These are phyloP conservation scores for Lissocephala sabroskyi DNA, from an alignment of 2,888 invertebrate species.

Conservation along the genomic window DNA sequence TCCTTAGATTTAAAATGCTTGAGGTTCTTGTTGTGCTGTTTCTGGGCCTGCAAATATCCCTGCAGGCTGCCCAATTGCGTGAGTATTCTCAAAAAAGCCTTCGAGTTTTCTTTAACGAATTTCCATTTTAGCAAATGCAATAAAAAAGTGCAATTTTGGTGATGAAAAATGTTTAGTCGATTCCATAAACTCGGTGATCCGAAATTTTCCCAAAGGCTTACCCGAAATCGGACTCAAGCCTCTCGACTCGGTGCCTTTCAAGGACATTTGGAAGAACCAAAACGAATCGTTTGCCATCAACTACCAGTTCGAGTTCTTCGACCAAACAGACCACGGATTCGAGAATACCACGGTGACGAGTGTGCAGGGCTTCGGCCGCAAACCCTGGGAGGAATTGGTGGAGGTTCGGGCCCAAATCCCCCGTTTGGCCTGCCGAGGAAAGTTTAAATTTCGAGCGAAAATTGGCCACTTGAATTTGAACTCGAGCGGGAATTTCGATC, in stretches of 20 bases:
- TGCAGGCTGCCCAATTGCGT: too few species aligned
- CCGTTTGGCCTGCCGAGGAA: constrained; percentile 36
- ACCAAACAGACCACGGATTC: constrained; percentile 47
- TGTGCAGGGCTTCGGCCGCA: constrained; percentile 36
- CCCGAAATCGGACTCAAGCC: constrained; percentile 52
- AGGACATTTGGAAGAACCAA: constrained; percentile 29
- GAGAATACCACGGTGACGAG: constrained; percentile 47
- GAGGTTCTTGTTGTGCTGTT: constrained; percentile 9
- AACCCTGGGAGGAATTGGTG: constrained; percentile 34
- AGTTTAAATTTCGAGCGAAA: constrained; percentile 32
- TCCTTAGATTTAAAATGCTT: too few species aligned
- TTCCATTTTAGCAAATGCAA: constrained; percentile 30
- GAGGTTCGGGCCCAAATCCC: constrained; percentile 37
- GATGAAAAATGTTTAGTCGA: constrained; percentile 50
- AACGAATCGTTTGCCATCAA: constrained; percentile 23
- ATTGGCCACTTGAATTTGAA: constrained; percentile 35
- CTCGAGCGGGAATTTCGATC: constrained; percentile 22
- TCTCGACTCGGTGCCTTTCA: constrained; percentile 35
- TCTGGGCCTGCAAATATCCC: constrained; percentile 19
- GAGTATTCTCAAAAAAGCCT: not conserved
- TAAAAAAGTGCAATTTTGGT: constrained; percentile 40
- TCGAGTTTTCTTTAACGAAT: too few species aligned
- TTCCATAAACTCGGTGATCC: constrained; percentile 42
- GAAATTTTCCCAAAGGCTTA: constrained; percentile 48
- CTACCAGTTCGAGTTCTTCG: constrained; percentile 40